phyloP scores from a whole-genome alignment of 2,113 vertebrate genomes.

The Grammomys surdaster region DNA sequence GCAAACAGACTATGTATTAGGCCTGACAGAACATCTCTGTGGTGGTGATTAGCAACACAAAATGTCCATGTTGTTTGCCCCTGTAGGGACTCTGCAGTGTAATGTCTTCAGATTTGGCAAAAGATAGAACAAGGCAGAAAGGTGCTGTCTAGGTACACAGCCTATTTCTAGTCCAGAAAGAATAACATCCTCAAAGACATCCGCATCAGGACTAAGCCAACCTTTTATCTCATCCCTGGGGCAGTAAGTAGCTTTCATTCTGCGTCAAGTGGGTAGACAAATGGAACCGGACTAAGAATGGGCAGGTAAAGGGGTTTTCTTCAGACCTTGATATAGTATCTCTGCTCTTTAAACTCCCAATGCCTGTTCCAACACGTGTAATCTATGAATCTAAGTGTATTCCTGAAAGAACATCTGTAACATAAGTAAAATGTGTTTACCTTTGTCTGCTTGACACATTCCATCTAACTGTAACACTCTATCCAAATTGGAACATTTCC shows the following conservation, averaged over 20 bases:
- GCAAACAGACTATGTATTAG: not conserved
- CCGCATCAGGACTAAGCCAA: not conserved
- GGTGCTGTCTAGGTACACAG: not conserved
- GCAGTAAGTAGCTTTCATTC: not conserved
- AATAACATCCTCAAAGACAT: not conserved
- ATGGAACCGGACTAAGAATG: not conserved
- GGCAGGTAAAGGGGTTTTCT: not conserved
- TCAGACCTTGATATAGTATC: not conserved
- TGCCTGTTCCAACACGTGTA: not conserved
- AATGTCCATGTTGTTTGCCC: not conserved
- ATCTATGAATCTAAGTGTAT: not conserved
- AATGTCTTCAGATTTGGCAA: not conserved
- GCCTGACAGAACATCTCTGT: not conserved
- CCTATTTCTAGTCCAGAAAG: too few species aligned
- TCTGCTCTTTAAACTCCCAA: not conserved
- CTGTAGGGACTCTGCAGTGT: too few species aligned
- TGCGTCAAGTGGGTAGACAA: not conserved
- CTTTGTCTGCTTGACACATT: not conserved
- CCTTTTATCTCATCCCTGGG: not conserved
- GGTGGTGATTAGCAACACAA: not conserved
- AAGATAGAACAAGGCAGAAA: not conserved
- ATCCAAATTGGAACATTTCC: not conserved
- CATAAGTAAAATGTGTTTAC: not conserved
- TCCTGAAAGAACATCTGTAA: not conserved
- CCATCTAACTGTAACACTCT: not conserved